Conservation (phyloP, 2,113 vertebrate genomes). For the Alaudala cheleensis region DNA sequence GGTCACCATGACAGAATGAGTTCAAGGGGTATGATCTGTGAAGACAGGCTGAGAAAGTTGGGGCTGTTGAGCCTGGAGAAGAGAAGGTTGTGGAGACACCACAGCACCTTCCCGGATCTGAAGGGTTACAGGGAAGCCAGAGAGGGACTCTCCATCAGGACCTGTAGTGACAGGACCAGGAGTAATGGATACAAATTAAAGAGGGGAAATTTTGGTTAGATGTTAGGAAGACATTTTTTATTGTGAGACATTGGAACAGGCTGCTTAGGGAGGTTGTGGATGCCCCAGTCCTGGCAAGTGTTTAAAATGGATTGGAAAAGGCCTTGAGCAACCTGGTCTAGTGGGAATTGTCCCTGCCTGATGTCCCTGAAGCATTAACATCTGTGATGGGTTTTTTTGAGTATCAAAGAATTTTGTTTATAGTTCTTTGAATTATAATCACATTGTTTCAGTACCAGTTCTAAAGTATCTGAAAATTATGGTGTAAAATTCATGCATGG, state of each 20-base stretch:
- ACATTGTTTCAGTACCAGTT: not conserved
- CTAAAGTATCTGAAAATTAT: not conserved
- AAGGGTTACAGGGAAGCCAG: not conserved
- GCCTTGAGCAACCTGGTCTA: not conserved
- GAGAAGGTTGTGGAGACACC: no score
- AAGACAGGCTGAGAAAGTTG: not conserved
- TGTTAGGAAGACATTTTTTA: not conserved
- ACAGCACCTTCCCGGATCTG: not conserved
- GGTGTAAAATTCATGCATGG: not conserved
- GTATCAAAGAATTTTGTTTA: not conserved
- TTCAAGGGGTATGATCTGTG: rapidly evolving
- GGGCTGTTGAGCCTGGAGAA: not conserved
- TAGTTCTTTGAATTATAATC: not conserved
- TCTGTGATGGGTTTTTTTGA: not conserved
- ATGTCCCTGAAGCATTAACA: not conserved
- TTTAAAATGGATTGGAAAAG: not conserved
- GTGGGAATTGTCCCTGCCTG: not conserved
- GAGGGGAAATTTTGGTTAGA: not conserved
- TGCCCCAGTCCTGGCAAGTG: not conserved
- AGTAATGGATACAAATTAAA: not conserved
- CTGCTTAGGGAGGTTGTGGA: not conserved
- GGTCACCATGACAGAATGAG: not conserved
- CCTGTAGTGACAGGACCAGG: not conserved
- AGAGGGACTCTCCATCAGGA: not conserved
- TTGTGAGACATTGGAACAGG: not conserved